A percentile compares a stretch with the other conserved stretches of the same genome.
These are phyloP conservation scores for Crocodylus rhombifer DNA, from an alignment of 2,797 vertebrate genomes.

Conservation along the genomic window DNA sequence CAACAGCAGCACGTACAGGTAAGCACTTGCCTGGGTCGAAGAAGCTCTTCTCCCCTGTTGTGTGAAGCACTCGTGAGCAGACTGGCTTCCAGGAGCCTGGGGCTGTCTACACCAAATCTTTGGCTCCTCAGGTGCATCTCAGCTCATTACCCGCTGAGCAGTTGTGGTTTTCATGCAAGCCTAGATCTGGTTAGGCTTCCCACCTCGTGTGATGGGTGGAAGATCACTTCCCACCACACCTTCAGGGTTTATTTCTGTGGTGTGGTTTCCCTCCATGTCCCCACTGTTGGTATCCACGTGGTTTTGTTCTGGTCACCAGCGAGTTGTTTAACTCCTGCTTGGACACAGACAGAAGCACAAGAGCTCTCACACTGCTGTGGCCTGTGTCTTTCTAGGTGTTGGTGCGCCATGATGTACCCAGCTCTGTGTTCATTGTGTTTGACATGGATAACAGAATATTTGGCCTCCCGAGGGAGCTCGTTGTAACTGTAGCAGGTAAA, in stretches of 20 bases:
- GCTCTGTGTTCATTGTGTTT: constrained; percentile 88
- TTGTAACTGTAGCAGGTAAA: constrained; percentile 95
- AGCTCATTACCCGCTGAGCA: not conserved
- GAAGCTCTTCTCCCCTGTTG: not conserved
- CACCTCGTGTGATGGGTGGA: not conserved
- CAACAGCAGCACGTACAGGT: constrained; percentile 93
- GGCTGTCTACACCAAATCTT: not conserved
- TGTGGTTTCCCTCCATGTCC: not conserved
- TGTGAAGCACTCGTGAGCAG: not conserved
- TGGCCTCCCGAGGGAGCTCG: constrained; percentile 93
- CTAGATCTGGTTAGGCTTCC: not conserved
- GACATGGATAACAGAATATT: constrained; percentile 95
- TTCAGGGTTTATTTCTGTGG: not conserved
- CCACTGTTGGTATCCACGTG: not conserved
- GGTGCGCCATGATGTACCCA: constrained; percentile 90
- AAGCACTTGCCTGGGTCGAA: rapidly evolving
- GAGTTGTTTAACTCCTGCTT: not conserved
- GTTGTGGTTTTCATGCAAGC: not conserved
- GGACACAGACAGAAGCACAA: not conserved
- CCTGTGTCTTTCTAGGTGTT: constrained; percentile 84
- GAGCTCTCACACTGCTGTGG: rapidly evolving
- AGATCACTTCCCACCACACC: not conserved
- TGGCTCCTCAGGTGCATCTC: not conserved
- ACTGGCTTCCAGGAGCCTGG: not conserved
- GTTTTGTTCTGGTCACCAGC: not conserved